Evolutionary conservation across 2,888 invertebrate genomes (phyloP).

Genomic region (Drosophila falleni): DNA sequence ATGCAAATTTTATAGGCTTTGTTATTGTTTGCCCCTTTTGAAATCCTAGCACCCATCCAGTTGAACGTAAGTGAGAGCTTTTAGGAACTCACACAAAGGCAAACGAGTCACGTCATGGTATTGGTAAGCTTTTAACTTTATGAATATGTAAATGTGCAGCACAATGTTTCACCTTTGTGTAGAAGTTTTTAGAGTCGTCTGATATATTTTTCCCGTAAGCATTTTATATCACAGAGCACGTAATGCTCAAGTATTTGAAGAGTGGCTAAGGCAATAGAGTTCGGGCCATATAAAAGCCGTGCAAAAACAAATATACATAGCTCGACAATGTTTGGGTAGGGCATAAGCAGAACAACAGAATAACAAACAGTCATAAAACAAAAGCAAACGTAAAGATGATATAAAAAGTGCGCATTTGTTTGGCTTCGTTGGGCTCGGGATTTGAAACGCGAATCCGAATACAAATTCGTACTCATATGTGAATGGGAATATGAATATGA

Average conservation of each 20-base stretch:
- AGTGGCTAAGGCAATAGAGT: constrained; percentile 18
- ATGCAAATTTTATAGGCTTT: constrained; percentile 8
- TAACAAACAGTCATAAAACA: constrained; percentile 56
- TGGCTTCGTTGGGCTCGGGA: constrained; percentile 49
- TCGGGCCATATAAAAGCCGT: constrained; percentile 42
- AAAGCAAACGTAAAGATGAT: constrained; percentile 52
- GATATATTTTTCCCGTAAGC: constrained; percentile 7
- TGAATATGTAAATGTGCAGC: constrained; percentile 42
- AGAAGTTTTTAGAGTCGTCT: constrained; percentile 13
- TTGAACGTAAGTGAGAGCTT: constrained; percentile 20
- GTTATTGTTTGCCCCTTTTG: not conserved
- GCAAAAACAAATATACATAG: constrained; percentile 62
- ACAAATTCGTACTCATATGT: not conserved
- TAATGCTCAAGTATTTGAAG: constrained; percentile 34
- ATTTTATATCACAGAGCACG: constrained; percentile 45
- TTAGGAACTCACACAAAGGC: not conserved
- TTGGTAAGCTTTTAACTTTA: constrained; percentile 35
- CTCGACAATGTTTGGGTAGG: constrained; percentile 71
- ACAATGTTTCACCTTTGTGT: constrained; percentile 15
- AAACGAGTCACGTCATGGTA: not conserved
- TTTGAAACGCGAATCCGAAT: constrained; percentile 8
- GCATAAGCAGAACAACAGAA: constrained; percentile 54
- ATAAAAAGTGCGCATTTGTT: constrained; percentile 65
- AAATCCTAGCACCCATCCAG: not conserved
- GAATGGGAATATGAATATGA: constrained; percentile 4